These are phyloP conservation scores for Bufotes viridis DNA, from an alignment of 2,797 vertebrate genomes.

Conservation along the genomic window DNA sequence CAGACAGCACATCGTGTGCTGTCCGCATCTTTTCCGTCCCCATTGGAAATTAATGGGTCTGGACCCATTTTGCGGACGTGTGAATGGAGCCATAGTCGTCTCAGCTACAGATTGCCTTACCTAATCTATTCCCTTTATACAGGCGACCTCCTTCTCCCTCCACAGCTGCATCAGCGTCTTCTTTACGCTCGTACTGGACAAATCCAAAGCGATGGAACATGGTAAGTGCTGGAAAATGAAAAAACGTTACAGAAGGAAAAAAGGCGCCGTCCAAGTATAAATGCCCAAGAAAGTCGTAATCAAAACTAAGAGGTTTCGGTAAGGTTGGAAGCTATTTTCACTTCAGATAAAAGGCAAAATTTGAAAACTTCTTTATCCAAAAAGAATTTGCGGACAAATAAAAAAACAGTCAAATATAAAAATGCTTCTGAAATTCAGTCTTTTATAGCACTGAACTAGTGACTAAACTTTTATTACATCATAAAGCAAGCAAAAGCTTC, in stretches of 20 bases:
- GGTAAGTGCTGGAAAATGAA: slow-evolving; percentile 87
- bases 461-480: not conserved
- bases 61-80: not conserved
- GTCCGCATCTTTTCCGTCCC: too few relatives aligned
- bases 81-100: not conserved
- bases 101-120: slow-evolving; percentile 72
- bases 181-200: slow-evolving; percentile 86
- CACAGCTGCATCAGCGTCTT: slow-evolving; percentile 90
- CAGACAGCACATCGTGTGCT: too few relatives aligned
- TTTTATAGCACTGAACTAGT: not conserved
- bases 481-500: not conserved
- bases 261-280: slow-evolving; percentile 44
- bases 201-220: slow-evolving; percentile 89
- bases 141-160: slow-evolving; percentile 85
- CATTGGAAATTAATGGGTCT: too few relatives aligned
- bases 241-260: slow-evolving; percentile 65
- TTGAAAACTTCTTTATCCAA: too few relatives aligned
- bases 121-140: slow-evolving; percentile 92
- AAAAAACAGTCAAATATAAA: not conserved
- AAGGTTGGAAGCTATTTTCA: not conserved
- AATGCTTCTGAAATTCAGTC: not conserved
- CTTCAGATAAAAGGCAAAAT: not conserved
- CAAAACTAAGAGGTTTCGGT: not conserved
- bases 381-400: not conserved
- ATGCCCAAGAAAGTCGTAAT: not conserved